Evolutionary conservation across 2,888 invertebrate species (phyloP), one percentile per base, ranked within the genome.

Genomic region (Trichogramma dendrolimi): DNA sequence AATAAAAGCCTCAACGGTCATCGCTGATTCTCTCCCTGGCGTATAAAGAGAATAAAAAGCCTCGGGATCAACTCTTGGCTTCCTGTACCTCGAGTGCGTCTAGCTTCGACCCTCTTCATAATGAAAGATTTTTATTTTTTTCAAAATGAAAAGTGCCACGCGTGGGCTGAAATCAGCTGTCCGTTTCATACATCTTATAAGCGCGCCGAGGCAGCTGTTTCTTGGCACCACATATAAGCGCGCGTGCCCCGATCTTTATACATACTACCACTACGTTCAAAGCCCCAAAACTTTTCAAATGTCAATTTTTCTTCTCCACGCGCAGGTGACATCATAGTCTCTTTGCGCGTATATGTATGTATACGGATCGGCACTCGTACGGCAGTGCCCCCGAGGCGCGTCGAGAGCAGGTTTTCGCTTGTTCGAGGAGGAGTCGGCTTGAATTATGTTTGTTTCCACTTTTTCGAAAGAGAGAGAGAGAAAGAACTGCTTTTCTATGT

Each of bases 111-210:
- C 27, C 27, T 27, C 27, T 27, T 27, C 27, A 27, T 27, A 27
- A 27, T 27, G 27, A 27, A 27, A 27, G 27, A 27, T 27, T 27
- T 27, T 27, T 27, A 56, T 65, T 69, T 71, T 69, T 67, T 71
- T 66, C 67, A 66, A 70, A 70, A 70, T 67, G 71, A 68, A 72
- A 71, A 68, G 64, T 69, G 70, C 69, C 71, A 71, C 71, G 68
- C 70, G 71, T 69, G 67, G 8, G 50, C 48, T 50, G 42, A 65
- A 69, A 71, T 72, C 73, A 73, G 71, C 73, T 73, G 72, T 71
- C 70, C 68, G 60, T 59, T 47, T 39, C 56, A 49, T 47, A 27
- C 44, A 56, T 50, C 59, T 57, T 50, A 66, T 63, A 66, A 59
- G 56, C 55, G 48, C 57, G 53, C 52, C 14, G 14, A 40, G 60